Evolutionary conservation across 2,888 invertebrate genomes (phyloP).

Genomic region (Eristalinus sepulchralis): DNA sequence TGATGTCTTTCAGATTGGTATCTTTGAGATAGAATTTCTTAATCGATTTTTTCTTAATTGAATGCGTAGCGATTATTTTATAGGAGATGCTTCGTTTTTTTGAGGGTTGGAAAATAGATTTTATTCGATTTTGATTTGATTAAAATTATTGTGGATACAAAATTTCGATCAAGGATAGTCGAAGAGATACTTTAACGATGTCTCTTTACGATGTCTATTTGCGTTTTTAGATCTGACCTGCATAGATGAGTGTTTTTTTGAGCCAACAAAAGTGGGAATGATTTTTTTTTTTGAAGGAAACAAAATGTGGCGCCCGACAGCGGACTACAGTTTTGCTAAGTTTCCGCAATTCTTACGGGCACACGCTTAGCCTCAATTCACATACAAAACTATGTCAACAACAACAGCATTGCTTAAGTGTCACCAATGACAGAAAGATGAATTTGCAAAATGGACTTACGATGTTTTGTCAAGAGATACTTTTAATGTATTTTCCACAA

Average conservation of each 20-base stretch:
- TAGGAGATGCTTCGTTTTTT: not conserved
- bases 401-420: not conserved
- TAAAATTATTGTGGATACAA: too few species aligned
- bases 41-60: constrained; percentile 27
- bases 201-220: too few species aligned
- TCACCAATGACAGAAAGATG: not conserved
- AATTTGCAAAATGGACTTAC: not conserved
- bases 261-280: not conserved
- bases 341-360: too few species aligned
- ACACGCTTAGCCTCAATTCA: not conserved
- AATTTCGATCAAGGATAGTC: too few species aligned
- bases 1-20: constrained; percentile 24
- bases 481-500: not conserved
- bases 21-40: constrained; percentile 42
- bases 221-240: not conserved
- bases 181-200: too few species aligned
- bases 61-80: not conserved
- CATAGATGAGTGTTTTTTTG: not conserved
- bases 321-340: not conserved
- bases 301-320: not conserved
- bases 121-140: not conserved
- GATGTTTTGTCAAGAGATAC: not conserved
- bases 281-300: too few species aligned
- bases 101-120: not conserved
- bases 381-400: not conserved